Conservation (phyloP, 1,140 invertebrate genomes). For the Drosophila sproati region DNA sequence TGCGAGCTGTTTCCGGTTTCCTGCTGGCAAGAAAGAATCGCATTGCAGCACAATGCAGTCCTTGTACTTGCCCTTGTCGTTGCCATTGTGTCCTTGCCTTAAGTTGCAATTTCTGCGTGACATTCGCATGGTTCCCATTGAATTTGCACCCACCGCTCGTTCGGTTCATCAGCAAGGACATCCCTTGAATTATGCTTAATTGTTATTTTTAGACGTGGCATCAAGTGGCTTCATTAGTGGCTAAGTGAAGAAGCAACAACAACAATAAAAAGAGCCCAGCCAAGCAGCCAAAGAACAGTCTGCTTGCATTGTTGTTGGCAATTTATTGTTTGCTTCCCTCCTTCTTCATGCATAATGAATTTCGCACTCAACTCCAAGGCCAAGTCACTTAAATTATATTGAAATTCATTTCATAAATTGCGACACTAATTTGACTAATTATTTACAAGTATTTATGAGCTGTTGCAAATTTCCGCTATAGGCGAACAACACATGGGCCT, state of each 20-base stretch:
- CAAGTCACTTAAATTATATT: conserved; percentile 43
- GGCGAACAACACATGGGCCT: conserved; percentile 18
- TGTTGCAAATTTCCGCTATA: conserved; percentile 51
- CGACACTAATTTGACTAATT: conserved; percentile 76
- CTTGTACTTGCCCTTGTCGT: conserved; percentile 16
- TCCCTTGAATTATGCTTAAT: conserved; percentile 37
- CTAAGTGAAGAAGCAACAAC: background rate
- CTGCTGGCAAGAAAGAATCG: conserved; percentile 8
- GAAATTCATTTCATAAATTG: conserved; percentile 78
- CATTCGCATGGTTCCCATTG: conserved; percentile 33
- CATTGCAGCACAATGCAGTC: conserved; percentile 21
- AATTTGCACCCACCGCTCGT: conserved; percentile 16
- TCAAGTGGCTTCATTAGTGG: conserved; percentile 49
- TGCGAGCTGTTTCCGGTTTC: conserved; percentile 1
- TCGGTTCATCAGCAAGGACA: background rate
- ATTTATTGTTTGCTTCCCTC: conserved; percentile 12
- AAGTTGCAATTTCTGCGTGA: conserved; percentile 37
- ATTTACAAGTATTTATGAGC: conserved; percentile 74
- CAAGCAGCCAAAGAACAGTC: background rate
- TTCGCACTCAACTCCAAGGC: conserved; percentile 16
- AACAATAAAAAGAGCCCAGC: too few species aligned
- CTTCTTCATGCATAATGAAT: background rate
- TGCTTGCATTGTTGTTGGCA: background rate
- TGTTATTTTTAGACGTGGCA: conserved; percentile 27
- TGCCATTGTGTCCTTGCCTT: conserved; percentile 15